Evolutionary conservation across 2,888 invertebrate genomes (phyloP).

Genomic region (Drosophila paranaensis): DNA sequence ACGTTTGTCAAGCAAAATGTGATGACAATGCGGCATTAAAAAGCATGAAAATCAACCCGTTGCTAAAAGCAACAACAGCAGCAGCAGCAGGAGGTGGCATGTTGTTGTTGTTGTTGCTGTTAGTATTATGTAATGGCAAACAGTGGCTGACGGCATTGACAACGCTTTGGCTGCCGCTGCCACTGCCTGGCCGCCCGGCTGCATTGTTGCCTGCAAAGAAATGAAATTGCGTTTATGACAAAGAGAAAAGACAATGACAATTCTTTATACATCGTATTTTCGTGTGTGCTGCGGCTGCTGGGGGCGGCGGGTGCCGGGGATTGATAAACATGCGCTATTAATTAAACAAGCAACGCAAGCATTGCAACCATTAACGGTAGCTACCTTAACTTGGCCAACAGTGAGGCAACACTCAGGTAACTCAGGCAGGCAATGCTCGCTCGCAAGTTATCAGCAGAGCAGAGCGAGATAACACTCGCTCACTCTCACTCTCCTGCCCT

Average conservation of each 20-base stretch:
- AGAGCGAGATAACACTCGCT: constrained; percentile 31
- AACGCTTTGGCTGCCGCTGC: constrained; percentile 24
- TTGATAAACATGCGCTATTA: constrained; percentile 56
- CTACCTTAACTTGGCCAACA: constrained; percentile 67
- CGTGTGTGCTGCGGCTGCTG: not conserved
- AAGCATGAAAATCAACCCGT: constrained; percentile 64
- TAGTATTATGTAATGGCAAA: constrained; percentile 68
- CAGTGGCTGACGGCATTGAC: constrained; percentile 63
- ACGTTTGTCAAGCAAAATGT: constrained; percentile 58
- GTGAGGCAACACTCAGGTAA: constrained; percentile 53
- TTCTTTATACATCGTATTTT: constrained; percentile 46
- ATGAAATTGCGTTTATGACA: constrained; percentile 64
- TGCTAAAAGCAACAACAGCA: constrained; percentile 25
- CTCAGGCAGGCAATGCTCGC: not conserved
- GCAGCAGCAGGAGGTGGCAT: constrained; percentile 12
- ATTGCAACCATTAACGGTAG: constrained; percentile 37
- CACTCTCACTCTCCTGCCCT: constrained; percentile 1
- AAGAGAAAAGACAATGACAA: constrained; percentile 59
- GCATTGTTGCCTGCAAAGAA: constrained; percentile 51
- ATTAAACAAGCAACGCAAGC: constrained; percentile 46
- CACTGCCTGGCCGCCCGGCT: constrained; percentile 19
- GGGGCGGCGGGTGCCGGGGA: not conserved
- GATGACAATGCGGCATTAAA: constrained; percentile 76
- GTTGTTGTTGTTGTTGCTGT: constrained; percentile 29
- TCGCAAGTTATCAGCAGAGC: constrained; percentile 18